Conservation (phyloP, 2,797 vertebrate species). For the Zenarchopterus dispar region DNA sequence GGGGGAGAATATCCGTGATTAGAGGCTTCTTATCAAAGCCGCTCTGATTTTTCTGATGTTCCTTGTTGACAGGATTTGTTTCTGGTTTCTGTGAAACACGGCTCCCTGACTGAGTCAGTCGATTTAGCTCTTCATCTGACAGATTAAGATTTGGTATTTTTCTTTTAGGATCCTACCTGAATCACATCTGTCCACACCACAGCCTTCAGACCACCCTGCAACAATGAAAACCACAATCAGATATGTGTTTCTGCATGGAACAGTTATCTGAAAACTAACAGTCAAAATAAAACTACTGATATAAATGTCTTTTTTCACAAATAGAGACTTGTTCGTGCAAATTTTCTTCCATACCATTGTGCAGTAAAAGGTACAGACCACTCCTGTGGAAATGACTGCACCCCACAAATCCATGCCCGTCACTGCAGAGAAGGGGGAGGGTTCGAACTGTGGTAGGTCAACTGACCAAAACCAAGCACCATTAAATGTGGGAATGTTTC, state of each 20-base stretch:
- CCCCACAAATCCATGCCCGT: slow-evolving; percentile 96
- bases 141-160: background rate
- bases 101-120: slow-evolving; percentile 1
- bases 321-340: slow-evolving; percentile 40
- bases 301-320: too few species aligned
- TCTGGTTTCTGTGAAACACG: background rate
- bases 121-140: background rate
- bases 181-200: slow-evolving; percentile 98
- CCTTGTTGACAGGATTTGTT: background rate
- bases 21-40: background rate
- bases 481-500: slow-evolving; percentile 23
- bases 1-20: background rate
- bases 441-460: slow-evolving; percentile 27
- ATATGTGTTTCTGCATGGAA: background rate
- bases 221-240: slow-evolving; percentile 43
- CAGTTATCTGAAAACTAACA: background rate
- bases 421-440: slow-evolving; percentile 73
- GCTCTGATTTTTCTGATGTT: background rate
- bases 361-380: slow-evolving; percentile 98
- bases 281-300: background rate
- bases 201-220: slow-evolving; percentile 94
- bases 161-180: slow-evolving; percentile 83
- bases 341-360: slow-evolving; percentile 87
- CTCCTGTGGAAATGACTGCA: slow-evolving; percentile 89
- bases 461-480: slow-evolving; percentile 19